Conservation (phyloP, 2,888 invertebrate genomes). For the Cantharis rufa region DNA sequence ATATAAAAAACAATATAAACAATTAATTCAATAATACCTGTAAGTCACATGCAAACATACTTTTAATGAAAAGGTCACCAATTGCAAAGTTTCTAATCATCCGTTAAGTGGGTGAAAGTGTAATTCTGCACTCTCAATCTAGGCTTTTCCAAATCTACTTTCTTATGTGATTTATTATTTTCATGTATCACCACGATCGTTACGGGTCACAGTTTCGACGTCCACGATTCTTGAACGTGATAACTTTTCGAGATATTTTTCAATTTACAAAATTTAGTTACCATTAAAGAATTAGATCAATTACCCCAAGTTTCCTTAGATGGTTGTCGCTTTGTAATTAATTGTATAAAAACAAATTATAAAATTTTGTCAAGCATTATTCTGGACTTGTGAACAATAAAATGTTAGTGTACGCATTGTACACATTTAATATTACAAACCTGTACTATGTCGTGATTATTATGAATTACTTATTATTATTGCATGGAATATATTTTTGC, state of each 20-base stretch:
- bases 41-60: constrained; percentile 13
- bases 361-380: not conserved
- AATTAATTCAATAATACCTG: constrained; percentile 15
- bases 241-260: not conserved
- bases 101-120: constrained; percentile 32
- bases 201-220: not conserved
- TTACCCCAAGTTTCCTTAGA: not conserved
- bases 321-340: not conserved
- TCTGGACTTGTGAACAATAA: not conserved
- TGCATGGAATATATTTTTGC: not conserved
- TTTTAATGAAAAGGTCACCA: constrained; percentile 20
- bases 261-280: not conserved
- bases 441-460: not conserved
- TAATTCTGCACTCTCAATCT: constrained; percentile 16
- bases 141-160: constrained; percentile 18
- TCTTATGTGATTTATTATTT: constrained; percentile 21
- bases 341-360: not conserved
- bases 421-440: not conserved
- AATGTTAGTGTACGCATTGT: not conserved
- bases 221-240: not conserved
- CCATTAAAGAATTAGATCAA: not conserved
- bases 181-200: constrained; percentile 11
- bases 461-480: no score
- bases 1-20: not conserved
- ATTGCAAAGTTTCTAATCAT: constrained; percentile 23